Base-by-base conservation (phyloP, 2,113 vertebrate species). In the Myxocyprinus asiaticus region DNA sequence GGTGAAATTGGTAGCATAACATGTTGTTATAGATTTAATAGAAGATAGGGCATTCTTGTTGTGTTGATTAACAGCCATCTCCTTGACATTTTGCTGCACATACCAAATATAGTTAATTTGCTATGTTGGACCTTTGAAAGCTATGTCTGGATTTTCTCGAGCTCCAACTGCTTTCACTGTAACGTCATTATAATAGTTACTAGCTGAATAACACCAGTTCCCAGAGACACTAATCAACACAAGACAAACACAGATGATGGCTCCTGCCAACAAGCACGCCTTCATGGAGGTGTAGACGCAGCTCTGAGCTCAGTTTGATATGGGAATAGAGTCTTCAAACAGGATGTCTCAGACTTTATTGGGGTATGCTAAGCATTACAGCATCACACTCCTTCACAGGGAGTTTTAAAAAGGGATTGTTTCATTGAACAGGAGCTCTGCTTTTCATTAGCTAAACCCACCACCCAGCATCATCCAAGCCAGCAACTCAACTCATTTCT, bases 391-490 rank as follows among this genome's bases (percentile, higher is more conserved):
- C 89, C 83, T 85, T 83, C 48, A 67, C 80, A 77, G 75, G 84
- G 83, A 83, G 81, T 82, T 79, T 82, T 74, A 80, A 78, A 76
- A 84, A 76, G 22, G 86, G 84, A 86, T 86, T 84, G 86, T 80
- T 81, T 82, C 71, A 84, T 72, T 82, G 70, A 70, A 45, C 78
- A 74, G 63, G 81, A 62, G 53, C 78, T 90, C 90, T 92, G 89
- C 80, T 91, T 87, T 87, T 86, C 76, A 92, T 91, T 91, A 90
- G 67, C 65, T 77, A 77, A 82, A 86, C 72, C 86, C 86, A 90
- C 87, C 87, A 83, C 78, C 80, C 80, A 79, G 64, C 78, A 80
- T 67, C 77, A 78, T 81, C 80, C 77, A 70, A 84, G 86, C 84
- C 68, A 77, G 79, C 79, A 74, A 74, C 72, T 63, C 83, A 78